Base-by-base conservation (phyloP, 2,797 vertebrate species). In the Petrocephalus sullivani region DNA sequence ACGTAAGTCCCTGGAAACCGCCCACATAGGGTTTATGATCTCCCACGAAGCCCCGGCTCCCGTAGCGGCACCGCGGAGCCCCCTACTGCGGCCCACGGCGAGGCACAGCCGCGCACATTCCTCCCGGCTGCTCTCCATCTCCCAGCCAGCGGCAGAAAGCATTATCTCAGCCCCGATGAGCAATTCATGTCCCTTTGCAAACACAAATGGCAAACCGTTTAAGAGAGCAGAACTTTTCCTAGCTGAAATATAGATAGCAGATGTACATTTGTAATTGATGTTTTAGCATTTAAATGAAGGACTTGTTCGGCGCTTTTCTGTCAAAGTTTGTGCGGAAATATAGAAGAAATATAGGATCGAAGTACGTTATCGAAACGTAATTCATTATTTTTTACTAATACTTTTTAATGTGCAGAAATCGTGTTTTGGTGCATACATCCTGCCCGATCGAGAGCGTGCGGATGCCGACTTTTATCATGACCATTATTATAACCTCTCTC, bases 101-200 rank as follows among this genome's bases (percentile, higher is more conserved):
- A 89, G 90, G 91, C 90, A 91, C 71, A 86, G 60, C 88, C 88
- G 57, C 90, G 90, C 75, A 88, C 89, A 92, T 92, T 90, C 87
- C 90, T 93, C 89, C 91, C 71, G 88, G 91, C 89, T 91, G 91
- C 89, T 90, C 91, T 92, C 88, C 90, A 91, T 92, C 91, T 89
- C 88, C 89, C 85, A 84, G 89, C 90, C 91, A 92, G 91, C 85
- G 91, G 90, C 89, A 91, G 91, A 92, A 91, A 87, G 90, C 90
- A 92, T 92, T 91, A 91, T 91, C 90, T 91, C 56, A 28, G 88
- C 82, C 87, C 88, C 89, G 91, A 93, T 92, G 91, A 91, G 90
- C 84, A 67, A 90, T 91, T 89, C 89, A 87, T 88, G 90, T 90
- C 87, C 91, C 90, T 90, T 89, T 90, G 89, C 88, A 89, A 91